Evolutionary conservation across 2,797 vertebrate genomes (phyloP), one percentile per base, ranked within the genome.

Genomic region (Rhinichthys osculus): DNA sequence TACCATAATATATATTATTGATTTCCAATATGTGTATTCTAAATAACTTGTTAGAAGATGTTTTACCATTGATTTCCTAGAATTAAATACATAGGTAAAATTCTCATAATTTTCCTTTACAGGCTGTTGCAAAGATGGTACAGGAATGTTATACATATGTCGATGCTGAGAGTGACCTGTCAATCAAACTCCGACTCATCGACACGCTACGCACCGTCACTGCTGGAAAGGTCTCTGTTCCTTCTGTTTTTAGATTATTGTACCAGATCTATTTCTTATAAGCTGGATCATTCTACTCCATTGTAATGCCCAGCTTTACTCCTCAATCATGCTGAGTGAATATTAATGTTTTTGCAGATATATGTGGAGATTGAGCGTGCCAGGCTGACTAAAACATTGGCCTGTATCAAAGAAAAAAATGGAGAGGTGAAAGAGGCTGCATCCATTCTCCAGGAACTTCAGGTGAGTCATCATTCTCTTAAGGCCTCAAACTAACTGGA

Each of bases 121-220:
- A 99, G 98, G 98, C 98, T 91, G 98, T 99, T 93, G 98, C 97
- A 89, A 99, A 99, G 95, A 99, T 99, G 98, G 98, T 99, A 87
- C 98, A 99, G 85, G 97, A 99, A 93, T 99, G 98, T 93, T 99
- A 97, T 93, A 96, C 97, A 82, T 99, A 99, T 0, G 97, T 99
- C 78, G 98, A 99, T 86, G 92, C 96, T 82, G 89, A 97, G 90
- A 97, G 95, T 89, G 98, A 99, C 91, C 92, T 98, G 64, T 94
- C 97, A 6, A 95, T 98, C 92, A 99, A 99, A 93, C 95, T 99
- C 90, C 94, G 96, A 78, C 94, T 99, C 81, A 99, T 99, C 9
- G 98, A 99, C 92, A 99, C 98, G 0, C 96, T 99, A 85, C 95
- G 98, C 62, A 98, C 97, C 40, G 98, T 99, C 85, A 99, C 98